Conservation (phyloP, 2,797 vertebrate genomes). For the Podarcis siculus region DNA sequence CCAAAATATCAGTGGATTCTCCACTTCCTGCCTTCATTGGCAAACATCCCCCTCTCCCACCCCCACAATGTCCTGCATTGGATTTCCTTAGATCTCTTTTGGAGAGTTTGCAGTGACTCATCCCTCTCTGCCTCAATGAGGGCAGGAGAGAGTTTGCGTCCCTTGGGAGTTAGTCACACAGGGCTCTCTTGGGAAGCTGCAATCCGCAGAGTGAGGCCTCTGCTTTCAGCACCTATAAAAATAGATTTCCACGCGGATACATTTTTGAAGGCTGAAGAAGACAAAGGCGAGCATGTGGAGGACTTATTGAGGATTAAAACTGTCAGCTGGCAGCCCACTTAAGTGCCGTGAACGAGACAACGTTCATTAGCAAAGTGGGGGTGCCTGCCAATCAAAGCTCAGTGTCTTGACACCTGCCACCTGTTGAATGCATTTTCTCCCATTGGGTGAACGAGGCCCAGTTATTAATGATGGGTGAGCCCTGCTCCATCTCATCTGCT, state of each 20-base stretch:
- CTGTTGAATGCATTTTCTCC: neutral
- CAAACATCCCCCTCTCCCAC: neutral
- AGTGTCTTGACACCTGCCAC: neutral
- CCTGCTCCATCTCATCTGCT: too few species aligned
- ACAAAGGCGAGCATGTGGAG: neutral
- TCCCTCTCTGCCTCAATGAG: neutral
- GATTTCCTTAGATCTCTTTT: neutral
- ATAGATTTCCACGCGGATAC: neutral
- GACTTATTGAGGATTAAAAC: neutral
- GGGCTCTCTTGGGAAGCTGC: neutral
- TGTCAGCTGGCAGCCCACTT: neutral
- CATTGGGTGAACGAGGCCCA: neutral
- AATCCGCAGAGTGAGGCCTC: neutral
- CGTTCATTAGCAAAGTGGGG: constrained; percentile 3
- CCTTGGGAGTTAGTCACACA: neutral
- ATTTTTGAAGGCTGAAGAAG: neutral
- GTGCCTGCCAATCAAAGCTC: constrained; percentile 5
- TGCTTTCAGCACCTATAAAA: constrained; percentile 1
- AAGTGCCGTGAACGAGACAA: neutral
- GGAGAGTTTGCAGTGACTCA: neutral
- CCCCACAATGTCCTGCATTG: neutral
- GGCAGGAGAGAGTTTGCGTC: neutral
- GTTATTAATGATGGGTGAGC: neutral
- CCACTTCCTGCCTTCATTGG: neutral
- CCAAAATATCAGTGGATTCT: neutral